Base-by-base conservation (phyloP, 2,888 invertebrate species). In the Ormyrus nitidulus region DNA sequence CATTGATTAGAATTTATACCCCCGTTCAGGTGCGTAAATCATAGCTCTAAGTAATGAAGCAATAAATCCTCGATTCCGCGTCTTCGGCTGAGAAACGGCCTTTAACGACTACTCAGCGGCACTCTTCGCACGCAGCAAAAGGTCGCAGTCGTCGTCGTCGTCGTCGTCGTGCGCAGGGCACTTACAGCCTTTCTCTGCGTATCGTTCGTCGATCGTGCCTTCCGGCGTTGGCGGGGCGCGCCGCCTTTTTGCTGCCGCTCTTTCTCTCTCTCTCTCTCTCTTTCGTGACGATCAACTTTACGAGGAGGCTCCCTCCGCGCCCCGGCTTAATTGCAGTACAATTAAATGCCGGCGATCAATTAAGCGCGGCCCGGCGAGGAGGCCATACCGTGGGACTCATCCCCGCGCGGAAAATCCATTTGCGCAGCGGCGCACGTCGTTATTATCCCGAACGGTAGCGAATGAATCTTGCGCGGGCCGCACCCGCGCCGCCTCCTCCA, bases 311-410 rank as follows among this genome's bases (percentile, higher is more conserved):
- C 34, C 34, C 34, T 34, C 34, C 70, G n/a, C 9, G 10, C 11
- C 49, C 59, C 34, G 34, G 34, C 73, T 83, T 79, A 79, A 83
- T 83, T 81, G 78, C 77, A 64, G 78, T 77, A 81, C 82, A 80
- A 83, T 83, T 80, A 83, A 79, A 70, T 70, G 76, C 53, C 71
- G 77, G 76, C 77, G 74, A 83, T 83, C 76, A 79, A 83, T 83
- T 83, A 83, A 83, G 72, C 56, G 19, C 19, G 34, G 34, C 34
- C 34, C 34, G 34, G 34, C 2, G n/a, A n/a, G n/a, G 34, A 34
- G 34, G 2, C 34, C 34, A 34, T 34, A 70, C 58, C 69, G 77
- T 77, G 77, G 70, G 77, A 77, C 34, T 54, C 69, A 53, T 13
- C n/a, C 10, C 51, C 73, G 71, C 68, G 34, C 34, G 34, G 34